Evolutionary conservation across 2,797 vertebrate species (phyloP).

Genomic region (Clarias pachynema): DNA sequence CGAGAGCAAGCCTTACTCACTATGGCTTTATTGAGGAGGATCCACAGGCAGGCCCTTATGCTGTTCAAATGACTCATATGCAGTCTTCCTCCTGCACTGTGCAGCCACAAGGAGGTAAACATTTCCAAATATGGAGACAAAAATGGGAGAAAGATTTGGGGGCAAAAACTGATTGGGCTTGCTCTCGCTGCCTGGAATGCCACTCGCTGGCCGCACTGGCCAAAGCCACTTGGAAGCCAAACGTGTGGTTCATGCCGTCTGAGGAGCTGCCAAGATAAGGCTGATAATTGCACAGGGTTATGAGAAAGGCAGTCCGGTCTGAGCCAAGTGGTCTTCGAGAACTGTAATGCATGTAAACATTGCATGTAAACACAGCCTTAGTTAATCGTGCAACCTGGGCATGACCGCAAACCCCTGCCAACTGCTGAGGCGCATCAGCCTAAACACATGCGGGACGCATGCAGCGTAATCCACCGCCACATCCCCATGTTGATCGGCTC

Average conservation of each 20-base stretch:
- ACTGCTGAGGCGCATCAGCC: not conserved
- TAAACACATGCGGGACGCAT: not conserved
- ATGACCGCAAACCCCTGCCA: conserved; percentile 1
- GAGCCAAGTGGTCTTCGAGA: conserved; percentile 18
- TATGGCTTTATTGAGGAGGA: conserved; percentile 63
- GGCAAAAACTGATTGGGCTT: conserved; percentile 85
- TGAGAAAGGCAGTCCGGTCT: conserved; percentile 59
- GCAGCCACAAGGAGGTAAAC: conserved; percentile 94
- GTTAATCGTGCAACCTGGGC: not conserved
- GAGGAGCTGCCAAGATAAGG: conserved; percentile 63
- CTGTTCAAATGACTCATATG: conserved; percentile 87
- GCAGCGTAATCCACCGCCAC: not conserved
- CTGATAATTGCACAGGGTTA: conserved; percentile 65
- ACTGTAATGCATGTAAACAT: conserved; percentile 1
- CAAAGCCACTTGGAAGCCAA: conserved; percentile 72
- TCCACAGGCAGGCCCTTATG: conserved; percentile 68
- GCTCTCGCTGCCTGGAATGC: conserved; percentile 77
- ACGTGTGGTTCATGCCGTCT: conserved; percentile 72
- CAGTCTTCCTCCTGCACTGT: conserved; percentile 86
- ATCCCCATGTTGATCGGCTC: not conserved
- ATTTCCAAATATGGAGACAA: conserved; percentile 99
- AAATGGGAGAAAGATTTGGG: conserved; percentile 85
- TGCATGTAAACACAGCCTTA: not conserved
- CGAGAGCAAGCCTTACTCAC: conserved; percentile 63
- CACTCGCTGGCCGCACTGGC: conserved; percentile 64